phyloP scores from a whole-genome alignment of 1,140 invertebrate genomes.

The Ceratitis capitata region DNA sequence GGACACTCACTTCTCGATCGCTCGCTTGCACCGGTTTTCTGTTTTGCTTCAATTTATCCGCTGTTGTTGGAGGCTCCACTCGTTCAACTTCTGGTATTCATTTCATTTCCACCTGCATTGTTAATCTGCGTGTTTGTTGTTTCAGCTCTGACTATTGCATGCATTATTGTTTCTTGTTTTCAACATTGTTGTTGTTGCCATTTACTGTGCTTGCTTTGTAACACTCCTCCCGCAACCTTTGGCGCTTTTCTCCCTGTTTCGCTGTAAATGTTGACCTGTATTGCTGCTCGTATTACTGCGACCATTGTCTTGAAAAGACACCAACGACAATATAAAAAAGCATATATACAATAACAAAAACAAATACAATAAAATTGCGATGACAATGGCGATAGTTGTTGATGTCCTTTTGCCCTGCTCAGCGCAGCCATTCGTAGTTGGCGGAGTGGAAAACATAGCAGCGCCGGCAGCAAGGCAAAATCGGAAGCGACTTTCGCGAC shows the following conservation, averaged over 20 bases:
- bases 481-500: background rate
- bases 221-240: background rate
- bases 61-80: background rate
- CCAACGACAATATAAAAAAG: background rate
- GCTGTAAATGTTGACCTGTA: background rate
- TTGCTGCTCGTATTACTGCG: background rate
- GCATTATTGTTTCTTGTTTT: background rate
- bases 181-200: background rate
- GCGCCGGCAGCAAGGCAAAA: background rate
- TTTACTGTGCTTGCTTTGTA: background rate
- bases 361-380: background rate
- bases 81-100: background rate
- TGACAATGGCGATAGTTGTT: background rate
- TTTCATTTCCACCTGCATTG: slow-evolving; percentile 9
- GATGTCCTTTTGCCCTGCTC: background rate
- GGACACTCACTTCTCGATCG: background rate
- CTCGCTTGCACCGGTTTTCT: background rate
- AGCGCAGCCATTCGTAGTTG: background rate
- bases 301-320: slow-evolving; percentile 12
- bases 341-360: too few relatives aligned
- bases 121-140: background rate
- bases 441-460: background rate
- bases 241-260: background rate
- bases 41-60: background rate
- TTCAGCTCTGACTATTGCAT: background rate